These are phyloP conservation scores for Maconellicoccus hirsutus DNA, from an alignment of 1,140 invertebrate species.

Conservation along the genomic window DNA sequence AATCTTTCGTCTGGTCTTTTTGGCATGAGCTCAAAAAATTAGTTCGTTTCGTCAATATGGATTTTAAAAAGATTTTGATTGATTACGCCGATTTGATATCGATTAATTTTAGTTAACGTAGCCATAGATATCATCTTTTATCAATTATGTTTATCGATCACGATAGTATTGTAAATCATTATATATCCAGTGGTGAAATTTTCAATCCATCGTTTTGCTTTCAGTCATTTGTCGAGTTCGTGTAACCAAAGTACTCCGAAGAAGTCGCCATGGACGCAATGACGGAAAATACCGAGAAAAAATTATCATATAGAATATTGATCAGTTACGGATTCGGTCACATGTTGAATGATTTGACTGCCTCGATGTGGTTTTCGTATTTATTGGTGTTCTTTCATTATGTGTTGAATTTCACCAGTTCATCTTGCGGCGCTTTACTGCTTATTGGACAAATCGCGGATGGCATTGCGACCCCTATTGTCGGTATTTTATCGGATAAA, in stretches of 20 bases:
- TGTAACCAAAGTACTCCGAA: background rate
- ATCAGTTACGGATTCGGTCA: constrained; percentile 58
- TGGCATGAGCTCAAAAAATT: too few relatives aligned
- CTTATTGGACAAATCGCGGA: constrained; percentile 81
- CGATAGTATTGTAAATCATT: too few relatives aligned
- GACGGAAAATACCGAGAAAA: background rate
- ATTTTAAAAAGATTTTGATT: too few relatives aligned
- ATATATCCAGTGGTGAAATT: too few relatives aligned
- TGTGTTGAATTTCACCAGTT: constrained; percentile 44
- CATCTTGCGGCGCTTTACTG: constrained; percentile 63
- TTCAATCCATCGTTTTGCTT: too few relatives aligned
- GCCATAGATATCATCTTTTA: too few relatives aligned
- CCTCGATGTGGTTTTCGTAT: constrained; percentile 96
- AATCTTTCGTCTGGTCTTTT: too few relatives aligned
- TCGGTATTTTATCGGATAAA: constrained; percentile 76
- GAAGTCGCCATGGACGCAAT: background rate
- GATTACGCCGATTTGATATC: too few relatives aligned
- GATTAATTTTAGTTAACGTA: too few relatives aligned
- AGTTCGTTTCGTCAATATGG: too few relatives aligned
- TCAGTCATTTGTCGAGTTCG: too few relatives aligned
- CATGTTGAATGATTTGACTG: constrained; percentile 87
- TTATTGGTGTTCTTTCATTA: constrained; percentile 78
- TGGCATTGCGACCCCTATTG: constrained; percentile 76
- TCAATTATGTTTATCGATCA: too few relatives aligned
- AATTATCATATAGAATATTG: background rate